Conservation (phyloP, 1,140 invertebrate genomes). For the Diorhabda sublineata region DNA sequence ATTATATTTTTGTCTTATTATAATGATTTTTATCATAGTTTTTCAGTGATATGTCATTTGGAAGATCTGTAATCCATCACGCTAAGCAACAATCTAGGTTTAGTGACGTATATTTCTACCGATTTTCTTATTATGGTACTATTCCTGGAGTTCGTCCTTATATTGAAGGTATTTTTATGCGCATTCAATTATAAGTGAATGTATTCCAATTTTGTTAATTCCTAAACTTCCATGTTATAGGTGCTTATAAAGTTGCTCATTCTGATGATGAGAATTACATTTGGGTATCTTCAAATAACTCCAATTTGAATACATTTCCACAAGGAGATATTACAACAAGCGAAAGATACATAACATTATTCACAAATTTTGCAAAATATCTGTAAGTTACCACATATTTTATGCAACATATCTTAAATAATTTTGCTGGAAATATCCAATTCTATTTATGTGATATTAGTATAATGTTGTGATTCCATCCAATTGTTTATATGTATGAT, state of each 20-base stretch:
- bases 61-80: constrained; percentile 17
- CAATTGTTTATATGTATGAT: too few species aligned
- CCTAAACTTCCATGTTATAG: neutral
- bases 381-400: neutral
- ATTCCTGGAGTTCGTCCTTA: neutral
- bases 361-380: neutral
- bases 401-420: too few species aligned
- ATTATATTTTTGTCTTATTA: too few species aligned
- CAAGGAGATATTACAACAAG: neutral
- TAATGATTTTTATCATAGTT: constrained; percentile 19
- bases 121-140: constrained; percentile 34
- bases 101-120: constrained; percentile 31
- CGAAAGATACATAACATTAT: neutral
- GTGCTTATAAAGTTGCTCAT: constrained; percentile 14
- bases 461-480: too few species aligned
- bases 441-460: too few species aligned
- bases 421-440: too few species aligned
- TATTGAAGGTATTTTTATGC: constrained; percentile 4
- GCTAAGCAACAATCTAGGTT: constrained; percentile 27
- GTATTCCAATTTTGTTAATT: neutral
- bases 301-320: neutral
- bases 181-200: neutral
- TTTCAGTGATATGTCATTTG: constrained; percentile 21
- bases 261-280: constrained; percentile 7
- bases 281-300: constrained; percentile 3